These are phyloP conservation scores for Callinectes sapidus DNA, from an alignment of 2,888 invertebrate genomes.

Conservation along the genomic window DNA sequence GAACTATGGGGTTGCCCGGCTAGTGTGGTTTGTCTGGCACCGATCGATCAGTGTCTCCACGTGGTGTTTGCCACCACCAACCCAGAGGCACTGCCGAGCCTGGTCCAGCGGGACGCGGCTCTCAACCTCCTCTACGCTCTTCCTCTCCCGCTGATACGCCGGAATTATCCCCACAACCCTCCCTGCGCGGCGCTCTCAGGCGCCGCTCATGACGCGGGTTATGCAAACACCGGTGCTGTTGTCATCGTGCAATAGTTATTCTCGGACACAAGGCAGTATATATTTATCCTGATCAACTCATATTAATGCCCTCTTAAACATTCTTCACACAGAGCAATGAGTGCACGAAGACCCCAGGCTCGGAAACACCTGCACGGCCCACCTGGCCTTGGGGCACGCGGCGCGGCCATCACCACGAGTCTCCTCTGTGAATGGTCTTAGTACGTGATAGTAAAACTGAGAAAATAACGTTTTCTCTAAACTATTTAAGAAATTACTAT, in stretches of 20 bases:
- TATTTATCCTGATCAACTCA: neutral
- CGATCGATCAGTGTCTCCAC: conserved; percentile 36
- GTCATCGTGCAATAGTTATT: neutral
- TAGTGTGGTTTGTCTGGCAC: conserved; percentile 22
- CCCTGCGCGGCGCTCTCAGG: neutral
- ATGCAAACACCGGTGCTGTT: neutral
- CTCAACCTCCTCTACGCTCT: neutral
- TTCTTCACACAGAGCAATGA: neutral
- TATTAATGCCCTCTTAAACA: neutral
- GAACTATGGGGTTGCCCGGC: neutral
- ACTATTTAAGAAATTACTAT: neutral
- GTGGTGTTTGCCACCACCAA: conserved; percentile 10
- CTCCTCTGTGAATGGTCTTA: neutral
- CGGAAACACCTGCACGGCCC: neutral
- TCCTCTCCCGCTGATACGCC: neutral
- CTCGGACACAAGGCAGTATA: neutral
- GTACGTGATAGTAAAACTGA: neutral
- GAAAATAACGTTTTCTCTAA: neutral
- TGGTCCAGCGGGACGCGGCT: neutral
- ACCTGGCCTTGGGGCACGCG: neutral
- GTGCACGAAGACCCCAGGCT: neutral
- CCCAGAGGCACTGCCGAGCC: neutral
- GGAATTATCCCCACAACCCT: neutral
- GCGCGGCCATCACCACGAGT: neutral
- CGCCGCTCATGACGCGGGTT: neutral